A percentile compares a stretch with the other conserved stretches of the same genome.
phyloP scores from a whole-genome alignment of 2,888 invertebrate species.

The Bugulina stolonifera region DNA sequence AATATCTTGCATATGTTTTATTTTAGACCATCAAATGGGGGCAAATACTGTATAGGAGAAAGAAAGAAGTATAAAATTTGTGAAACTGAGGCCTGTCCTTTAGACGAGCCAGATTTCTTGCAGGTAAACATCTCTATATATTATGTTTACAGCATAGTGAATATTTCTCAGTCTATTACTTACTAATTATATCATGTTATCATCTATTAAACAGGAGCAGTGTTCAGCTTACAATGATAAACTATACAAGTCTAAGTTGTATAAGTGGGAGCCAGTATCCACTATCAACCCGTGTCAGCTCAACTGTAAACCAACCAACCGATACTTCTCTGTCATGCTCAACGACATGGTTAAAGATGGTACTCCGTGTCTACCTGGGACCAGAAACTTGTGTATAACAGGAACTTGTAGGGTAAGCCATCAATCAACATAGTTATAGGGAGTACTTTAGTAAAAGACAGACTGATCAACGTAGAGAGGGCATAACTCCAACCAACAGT shows the following conservation, averaged over 20 bases:
- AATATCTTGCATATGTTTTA: too few relatives aligned
- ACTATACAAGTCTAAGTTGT: conserved; percentile 56
- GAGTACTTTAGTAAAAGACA: too few relatives aligned
- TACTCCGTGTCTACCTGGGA: conserved; percentile 75
- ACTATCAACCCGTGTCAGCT: conserved; percentile 65
- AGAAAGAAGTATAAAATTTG: conserved; percentile 75
- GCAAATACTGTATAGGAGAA: conserved; percentile 78
- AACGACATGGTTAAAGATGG: conserved; percentile 74
- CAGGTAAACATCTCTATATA: conserved; percentile 35
- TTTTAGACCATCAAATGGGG: conserved; percentile 67
- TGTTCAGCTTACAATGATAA: conserved; percentile 68
- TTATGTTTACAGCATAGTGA: neutral
- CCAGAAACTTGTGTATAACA: conserved; percentile 76
- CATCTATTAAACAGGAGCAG: conserved; percentile 59
- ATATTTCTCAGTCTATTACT: neutral
- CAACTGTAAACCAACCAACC: conserved; percentile 71
- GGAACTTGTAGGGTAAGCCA: conserved; percentile 66
- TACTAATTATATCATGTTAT: neutral
- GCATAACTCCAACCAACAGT: too few relatives aligned
- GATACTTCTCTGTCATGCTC: conserved; percentile 68
- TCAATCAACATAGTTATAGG: too few relatives aligned
- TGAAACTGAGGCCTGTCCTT: conserved; percentile 60
- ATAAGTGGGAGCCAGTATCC: conserved; percentile 57
- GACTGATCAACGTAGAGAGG: too few relatives aligned
- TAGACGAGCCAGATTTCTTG: conserved; percentile 27